Percentiles rank a stretch among this genome's conserved stretches.
These are phyloP conservation scores for Crocodylus rhombifer DNA, from an alignment of 2,797 vertebrate species.

Conservation along the genomic window DNA sequence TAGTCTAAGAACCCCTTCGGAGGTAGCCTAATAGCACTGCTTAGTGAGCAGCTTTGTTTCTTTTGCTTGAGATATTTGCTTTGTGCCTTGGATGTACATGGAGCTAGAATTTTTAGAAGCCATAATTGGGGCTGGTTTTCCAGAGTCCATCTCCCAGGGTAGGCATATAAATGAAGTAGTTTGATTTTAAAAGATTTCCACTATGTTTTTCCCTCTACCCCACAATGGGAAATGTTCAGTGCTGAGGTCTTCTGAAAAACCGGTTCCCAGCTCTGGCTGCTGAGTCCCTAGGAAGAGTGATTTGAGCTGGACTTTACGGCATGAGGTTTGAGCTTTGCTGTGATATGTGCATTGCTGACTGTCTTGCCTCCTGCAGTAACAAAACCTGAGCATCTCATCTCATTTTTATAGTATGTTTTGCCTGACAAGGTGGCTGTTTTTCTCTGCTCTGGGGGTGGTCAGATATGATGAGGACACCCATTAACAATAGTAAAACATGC, in stretches of 20 bases:
- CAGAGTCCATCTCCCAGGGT: background rate
- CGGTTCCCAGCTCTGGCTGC: background rate
- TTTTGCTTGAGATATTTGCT: background rate
- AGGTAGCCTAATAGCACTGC: fast-evolving
- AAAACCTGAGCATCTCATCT: background rate
- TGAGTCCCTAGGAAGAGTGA: background rate
- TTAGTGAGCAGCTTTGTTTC: background rate
- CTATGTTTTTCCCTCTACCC: background rate
- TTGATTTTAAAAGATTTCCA: background rate
- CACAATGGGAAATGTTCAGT: background rate
- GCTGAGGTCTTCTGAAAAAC: background rate
- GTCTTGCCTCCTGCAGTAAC: background rate
- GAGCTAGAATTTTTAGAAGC: background rate
- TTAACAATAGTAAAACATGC: background rate
- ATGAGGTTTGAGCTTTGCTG: background rate
- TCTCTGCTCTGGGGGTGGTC: background rate
- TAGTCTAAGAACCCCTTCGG: fast-evolving
- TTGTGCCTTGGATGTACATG: fast-evolving
- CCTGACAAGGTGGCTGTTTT: background rate
- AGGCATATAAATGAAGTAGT: background rate
- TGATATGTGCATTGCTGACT: background rate
- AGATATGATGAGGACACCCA: background rate
- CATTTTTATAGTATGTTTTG: background rate
- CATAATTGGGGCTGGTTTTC: background rate
- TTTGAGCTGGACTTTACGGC: background rate